A percentile compares a stretch with the other conserved stretches of the same genome.
Evolutionary conservation across 2,888 invertebrate genomes (phyloP).

Genomic region (Parasteatoda lunata): DNA sequence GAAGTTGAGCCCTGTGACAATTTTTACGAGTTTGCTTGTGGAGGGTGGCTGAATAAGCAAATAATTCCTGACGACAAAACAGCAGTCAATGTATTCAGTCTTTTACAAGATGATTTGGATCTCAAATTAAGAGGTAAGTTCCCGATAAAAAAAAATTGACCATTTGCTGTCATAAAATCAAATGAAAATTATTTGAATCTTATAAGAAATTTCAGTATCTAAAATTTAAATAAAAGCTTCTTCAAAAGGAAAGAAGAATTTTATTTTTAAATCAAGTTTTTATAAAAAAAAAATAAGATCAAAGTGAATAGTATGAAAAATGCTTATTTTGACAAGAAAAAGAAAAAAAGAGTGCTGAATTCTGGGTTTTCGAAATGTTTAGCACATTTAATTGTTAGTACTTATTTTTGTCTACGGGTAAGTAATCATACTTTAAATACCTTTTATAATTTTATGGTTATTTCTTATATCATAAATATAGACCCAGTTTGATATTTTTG

Average conservation of each 20-base stretch:
- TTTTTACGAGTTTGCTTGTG: conserved; percentile 87
- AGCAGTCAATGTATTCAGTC: conserved; percentile 82
- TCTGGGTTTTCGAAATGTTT: no score
- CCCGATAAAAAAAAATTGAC: neutral
- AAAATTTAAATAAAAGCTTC: neutral
- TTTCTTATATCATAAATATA: no score
- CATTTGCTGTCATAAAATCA: no score
- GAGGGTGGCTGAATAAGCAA: conserved; percentile 81
- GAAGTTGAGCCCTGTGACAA: conserved; percentile 86
- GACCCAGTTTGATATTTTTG: no score
- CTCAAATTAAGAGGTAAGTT: conserved; percentile 78
- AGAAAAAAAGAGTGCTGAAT: no score
- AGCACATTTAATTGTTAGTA: no score
- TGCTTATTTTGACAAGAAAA: no score
- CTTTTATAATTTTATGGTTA: no score
- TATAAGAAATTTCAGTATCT: no score
- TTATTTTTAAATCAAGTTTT: neutral
- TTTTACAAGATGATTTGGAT: conserved; percentile 78
- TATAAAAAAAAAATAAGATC: neutral
- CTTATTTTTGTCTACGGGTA: no score
- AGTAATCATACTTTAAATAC: no score
- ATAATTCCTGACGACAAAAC: conserved; percentile 87
- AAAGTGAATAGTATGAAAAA: neutral
- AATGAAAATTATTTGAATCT: no score
- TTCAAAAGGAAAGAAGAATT: neutral